A percentile compares a stretch with the other conserved stretches of the same genome.
These are phyloP conservation scores for Furcifer pardalis DNA, from an alignment of 2,797 vertebrate species.

Conservation along the genomic window DNA sequence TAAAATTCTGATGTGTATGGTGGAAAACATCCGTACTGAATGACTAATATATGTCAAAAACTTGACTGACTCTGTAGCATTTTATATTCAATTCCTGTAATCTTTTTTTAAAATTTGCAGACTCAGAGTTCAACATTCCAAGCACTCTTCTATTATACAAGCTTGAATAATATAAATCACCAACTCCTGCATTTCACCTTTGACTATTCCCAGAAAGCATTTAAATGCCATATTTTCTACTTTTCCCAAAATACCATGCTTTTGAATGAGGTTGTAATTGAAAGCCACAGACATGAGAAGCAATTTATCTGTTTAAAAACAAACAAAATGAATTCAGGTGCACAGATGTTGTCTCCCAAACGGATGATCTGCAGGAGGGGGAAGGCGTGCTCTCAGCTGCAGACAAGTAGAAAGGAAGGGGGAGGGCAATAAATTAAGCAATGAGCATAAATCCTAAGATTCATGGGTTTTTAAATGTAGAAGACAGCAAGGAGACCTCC, in stretches of 20 bases:
- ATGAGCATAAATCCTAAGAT: not conserved
- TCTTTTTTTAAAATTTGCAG: not conserved
- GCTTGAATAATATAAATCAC: constrained; percentile 30
- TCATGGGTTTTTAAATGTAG: not conserved
- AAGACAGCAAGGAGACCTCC: not conserved
- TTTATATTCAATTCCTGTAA: constrained; percentile 26
- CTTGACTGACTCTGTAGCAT: not conserved
- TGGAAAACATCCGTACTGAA: not conserved
- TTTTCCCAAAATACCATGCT: constrained; percentile 22
- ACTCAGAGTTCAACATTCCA: constrained; percentile 19
- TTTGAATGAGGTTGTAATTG: constrained; percentile 10
- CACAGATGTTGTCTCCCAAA: not conserved
- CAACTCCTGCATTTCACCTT: constrained; percentile 14
- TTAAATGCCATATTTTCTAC: not conserved
- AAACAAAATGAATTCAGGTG: not conserved
- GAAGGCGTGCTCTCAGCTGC: not conserved
- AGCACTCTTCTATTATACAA: not conserved
- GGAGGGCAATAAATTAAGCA: not conserved
- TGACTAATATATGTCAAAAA: not conserved
- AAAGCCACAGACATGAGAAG: not conserved
- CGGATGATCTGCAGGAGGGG: not conserved
- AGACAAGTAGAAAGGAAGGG: not conserved
- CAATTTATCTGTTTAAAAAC: not conserved
- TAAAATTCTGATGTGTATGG: not conserved
- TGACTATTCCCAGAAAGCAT: constrained; percentile 29